Base-by-base conservation (phyloP, 2,113 vertebrate genomes). In the Melanotaenia duboulayi region DNA sequence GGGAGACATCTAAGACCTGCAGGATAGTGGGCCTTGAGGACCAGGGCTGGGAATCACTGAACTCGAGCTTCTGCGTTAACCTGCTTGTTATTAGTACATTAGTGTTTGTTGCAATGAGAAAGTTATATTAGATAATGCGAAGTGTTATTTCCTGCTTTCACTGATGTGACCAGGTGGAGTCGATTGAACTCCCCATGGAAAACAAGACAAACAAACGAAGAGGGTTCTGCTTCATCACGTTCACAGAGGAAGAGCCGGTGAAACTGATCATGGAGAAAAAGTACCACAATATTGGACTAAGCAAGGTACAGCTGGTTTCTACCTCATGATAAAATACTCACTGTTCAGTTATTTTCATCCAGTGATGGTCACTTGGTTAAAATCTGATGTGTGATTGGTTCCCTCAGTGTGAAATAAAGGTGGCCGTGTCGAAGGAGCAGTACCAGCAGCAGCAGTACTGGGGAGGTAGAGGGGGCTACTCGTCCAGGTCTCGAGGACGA, bases 181-280 rank as follows among this genome's bases (percentile, higher is more conserved):
- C 97, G 0, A 96, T 99, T 90, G 98, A 99, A 68, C 96, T 99
- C 28, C 97, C 97, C 70, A 98, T 99, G 97, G 98, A 99, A 90
- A 98, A 96, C 92, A 99, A 99, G 93, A 98, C 97, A n/a, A 99
- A 99, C 89, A 99, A 99, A 90, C 95, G 98, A 32, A 95, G 98
- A 92, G 97, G 98, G 19, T 99, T 99, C 94, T 99, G 98, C 91
- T 99, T 99, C 91, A 97, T 99, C 84, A 99, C 97, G 4, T 99
- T 99, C 89, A 97, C 96, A 88, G 97, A 99, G 58, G 97, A 99
- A 76, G 98, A 99, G 13, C 95, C 96, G 54, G 98, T 99, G 17
- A 99, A 99, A 91, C 96, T 93, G 77, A 98, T 99, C 82, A 99
- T 99, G 96, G 96, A 99, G 90, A 99, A 99, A 84, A 99, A 99